Evolutionary conservation across 2,888 invertebrate genomes (phyloP), one percentile per base, ranked within the genome.

Genomic region (Synergus itoensis): DNA sequence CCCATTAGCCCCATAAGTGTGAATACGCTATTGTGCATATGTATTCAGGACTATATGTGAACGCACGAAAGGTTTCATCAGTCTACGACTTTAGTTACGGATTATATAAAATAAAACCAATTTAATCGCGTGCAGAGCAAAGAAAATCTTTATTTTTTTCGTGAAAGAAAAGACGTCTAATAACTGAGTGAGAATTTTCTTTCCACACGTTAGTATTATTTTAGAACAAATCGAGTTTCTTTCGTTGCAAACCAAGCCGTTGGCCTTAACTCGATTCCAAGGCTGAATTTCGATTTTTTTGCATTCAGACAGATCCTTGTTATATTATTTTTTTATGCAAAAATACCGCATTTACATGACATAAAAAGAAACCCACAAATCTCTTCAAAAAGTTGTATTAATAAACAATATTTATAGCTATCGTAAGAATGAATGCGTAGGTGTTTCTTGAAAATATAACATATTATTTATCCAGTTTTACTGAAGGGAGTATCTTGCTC

Each of bases 371-470:
- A 3, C 2, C 5, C 3, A 8, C 9, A n/a, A n/a, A 53, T 53
- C 53, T 53, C 53, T n/a, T 53, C 1, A 53, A 53, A 53, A n/a
- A 18, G 4, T 48, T 16, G 16, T 16, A n/a, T 48, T 48, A n/a
- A 48, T 48, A 48, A 16, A 48, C n/a, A 7, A 48, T n/a, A 16
- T 48, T 36, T 36, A 36, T 36, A 5, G 36, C 5, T 36, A 5
- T 36, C 36, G 5, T 36, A 36, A 36, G 36, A 36, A 36, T 36
- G 5, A 36, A 36, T 5, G 36, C 3, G 36, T 36, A 7, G 36
- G 36, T 40, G 21, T 43, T 40, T 45, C 40, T 77, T 77, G 60
- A 57, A 77, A 65, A 77, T 57, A 43, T 40, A 4, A 43, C 63
- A 36, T 5, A 36, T 36, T 36, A 5, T 36, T 36, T 36, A 36